Percentiles rank a stretch among this genome's conserved stretches.
Conservation (phyloP, 2,888 invertebrate species). For the Dynastes hyllus region DNA sequence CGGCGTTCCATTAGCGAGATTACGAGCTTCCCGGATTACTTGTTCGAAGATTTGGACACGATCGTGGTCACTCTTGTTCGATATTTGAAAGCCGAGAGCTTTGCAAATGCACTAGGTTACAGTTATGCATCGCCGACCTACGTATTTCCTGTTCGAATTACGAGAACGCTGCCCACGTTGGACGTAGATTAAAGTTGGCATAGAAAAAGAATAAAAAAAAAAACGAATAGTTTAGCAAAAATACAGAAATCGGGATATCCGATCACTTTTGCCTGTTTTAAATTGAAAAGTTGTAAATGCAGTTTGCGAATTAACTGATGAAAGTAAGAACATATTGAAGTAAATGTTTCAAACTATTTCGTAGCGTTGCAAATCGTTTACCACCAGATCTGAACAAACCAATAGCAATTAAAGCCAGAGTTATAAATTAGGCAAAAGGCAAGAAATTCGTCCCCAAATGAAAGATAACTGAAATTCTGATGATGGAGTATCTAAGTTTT, state of each 20-base stretch:
- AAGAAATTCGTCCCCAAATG: no score
- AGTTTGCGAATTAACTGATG: not conserved
- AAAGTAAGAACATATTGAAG: not conserved
- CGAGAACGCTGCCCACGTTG: not conserved
- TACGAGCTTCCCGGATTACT: constrained; percentile 58
- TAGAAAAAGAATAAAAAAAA: not conserved
- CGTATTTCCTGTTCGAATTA: constrained; percentile 10
- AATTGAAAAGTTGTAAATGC: not conserved
- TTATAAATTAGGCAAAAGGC: no score
- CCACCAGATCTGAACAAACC: no score
- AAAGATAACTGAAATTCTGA: no score
- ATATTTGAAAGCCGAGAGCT: constrained; percentile 36
- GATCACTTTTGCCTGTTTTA: not conserved
- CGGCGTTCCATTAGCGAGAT: constrained; percentile 66
- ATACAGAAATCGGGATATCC: no score
- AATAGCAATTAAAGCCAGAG: no score
- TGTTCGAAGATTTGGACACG: constrained; percentile 47
- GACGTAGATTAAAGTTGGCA: not conserved
- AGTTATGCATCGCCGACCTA: constrained; percentile 20
- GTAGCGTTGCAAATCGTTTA: no score
- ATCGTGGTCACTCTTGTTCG: constrained; percentile 45
- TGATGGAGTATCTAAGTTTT: no score
- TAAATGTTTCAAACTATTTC: not conserved
- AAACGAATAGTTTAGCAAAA: no score
- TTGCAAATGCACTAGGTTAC: constrained; percentile 24